Evolutionary conservation across 2,888 invertebrate genomes (phyloP).

Genomic region (Volucella inflata): DNA sequence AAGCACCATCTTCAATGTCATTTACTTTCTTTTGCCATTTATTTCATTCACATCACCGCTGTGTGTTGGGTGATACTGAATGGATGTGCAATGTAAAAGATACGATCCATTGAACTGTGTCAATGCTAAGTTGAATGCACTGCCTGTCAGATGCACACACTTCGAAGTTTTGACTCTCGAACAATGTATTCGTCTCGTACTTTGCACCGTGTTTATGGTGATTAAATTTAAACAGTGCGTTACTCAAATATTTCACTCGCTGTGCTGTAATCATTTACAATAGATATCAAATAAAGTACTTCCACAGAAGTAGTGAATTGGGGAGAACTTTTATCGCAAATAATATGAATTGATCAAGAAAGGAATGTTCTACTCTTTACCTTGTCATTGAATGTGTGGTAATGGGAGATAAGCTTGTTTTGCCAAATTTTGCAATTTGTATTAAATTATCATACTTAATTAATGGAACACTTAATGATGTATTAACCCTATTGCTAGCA

Average conservation of each 20-base stretch:
- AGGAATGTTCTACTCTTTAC: no score
- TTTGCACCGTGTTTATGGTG: background rate
- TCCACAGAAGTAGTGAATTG: background rate
- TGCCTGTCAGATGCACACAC: background rate
- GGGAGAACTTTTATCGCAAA: background rate
- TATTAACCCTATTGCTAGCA: no score
- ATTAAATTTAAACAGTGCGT: conserved; percentile 11
- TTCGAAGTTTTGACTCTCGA: background rate
- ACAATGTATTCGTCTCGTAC: no score
- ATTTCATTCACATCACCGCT: conserved; percentile 10
- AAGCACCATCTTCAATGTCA: conserved; percentile 42
- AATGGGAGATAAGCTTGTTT: no score
- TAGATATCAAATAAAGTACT: no score
- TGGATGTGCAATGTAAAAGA: conserved; percentile 10
- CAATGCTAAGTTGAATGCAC: conserved; percentile 41
- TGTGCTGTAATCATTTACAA: background rate
- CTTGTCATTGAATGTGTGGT: no score
- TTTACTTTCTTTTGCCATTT: conserved; percentile 63
- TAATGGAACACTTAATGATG: no score
- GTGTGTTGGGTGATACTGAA: background rate
- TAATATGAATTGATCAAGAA: background rate
- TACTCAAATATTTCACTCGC: background rate
- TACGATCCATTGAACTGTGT: conserved; percentile 44
- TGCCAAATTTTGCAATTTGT: no score
- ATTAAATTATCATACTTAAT: no score